Base-by-base conservation (phyloP, 2,113 vertebrate species). In the Perca schrenkii region DNA sequence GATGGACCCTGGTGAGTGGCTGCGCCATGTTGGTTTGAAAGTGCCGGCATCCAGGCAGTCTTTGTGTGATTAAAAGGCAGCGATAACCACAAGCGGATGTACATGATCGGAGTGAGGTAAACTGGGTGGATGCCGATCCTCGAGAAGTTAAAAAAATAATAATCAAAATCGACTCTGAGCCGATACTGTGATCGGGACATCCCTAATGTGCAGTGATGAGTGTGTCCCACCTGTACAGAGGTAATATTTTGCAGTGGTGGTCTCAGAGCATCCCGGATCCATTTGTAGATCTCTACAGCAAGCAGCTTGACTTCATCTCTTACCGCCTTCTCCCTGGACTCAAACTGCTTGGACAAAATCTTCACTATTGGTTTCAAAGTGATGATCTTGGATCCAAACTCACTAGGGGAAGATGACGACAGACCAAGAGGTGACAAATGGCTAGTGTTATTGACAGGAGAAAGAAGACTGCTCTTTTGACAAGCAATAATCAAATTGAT, bases 321-420 rank as follows among this genome's bases (percentile, higher is more conserved):
- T 92, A 99, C 96, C 0, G 98, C 97, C 89, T 99, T 99, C 86
- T 99, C 98, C 93, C 98, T 96, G 92, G 98, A 99, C 89, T 99
- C 98, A 94, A 99, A 99, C 67, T 98, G 96, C 92, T 99, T 99
- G 95, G 97, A 95, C 94, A 99, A 95, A 60, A 97, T 92, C 96
- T 99, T 99, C 84, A 99, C 98, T 54, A 99, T 95, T 84, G 98
- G 98, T 95, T 99, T 99, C 89, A 99, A 90, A 1, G 95, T 96
- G 77, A 98, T 95, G n/a, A 99, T 99, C 94, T 99, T 99, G 8
- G 98, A 99, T 89, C 98, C 98, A 95, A 97, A 99, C 94, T 99
- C 98, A 95, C 98, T 99, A 69, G 1, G 31, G 22, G 25, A 69
- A 58, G 17, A 86, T 0, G 34, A 72, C 0, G 1, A 71, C n/a